phyloP scores from a whole-genome alignment of 2,888 invertebrate genomes.

The Tolmerus cingulatus region DNA sequence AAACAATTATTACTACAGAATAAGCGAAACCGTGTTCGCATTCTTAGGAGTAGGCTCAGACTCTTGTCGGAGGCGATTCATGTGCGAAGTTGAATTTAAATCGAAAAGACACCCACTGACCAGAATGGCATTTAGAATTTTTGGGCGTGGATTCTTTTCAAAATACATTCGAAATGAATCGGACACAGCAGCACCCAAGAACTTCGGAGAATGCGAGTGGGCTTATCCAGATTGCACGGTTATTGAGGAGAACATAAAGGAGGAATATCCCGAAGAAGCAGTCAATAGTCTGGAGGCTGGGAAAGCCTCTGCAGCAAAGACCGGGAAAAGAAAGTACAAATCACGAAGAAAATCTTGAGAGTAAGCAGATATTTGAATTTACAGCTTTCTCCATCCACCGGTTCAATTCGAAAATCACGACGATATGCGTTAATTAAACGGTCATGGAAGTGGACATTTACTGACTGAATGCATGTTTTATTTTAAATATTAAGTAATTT shows the following conservation, averaged over 20 bases:
- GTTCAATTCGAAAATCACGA: neutral
- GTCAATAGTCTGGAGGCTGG: neutral
- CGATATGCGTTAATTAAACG: neutral
- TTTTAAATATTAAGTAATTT: neutral
- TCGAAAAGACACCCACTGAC: constrained; percentile 60
- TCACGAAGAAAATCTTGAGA: neutral
- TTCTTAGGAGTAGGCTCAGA: constrained; percentile 60
- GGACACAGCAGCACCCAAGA: constrained; percentile 54
- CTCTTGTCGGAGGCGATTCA: constrained; percentile 65
- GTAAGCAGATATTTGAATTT: neutral
- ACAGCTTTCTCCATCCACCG: neutral
- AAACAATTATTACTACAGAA: constrained; percentile 51
- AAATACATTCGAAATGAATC: constrained; percentile 58
- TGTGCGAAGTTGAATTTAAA: constrained; percentile 66
- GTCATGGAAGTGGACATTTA: neutral
- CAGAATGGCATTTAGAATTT: constrained; percentile 59
- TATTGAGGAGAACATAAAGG: constrained; percentile 58
- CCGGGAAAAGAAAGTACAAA: constrained; percentile 54
- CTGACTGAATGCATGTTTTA: neutral
- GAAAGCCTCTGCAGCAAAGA: constrained; percentile 1
- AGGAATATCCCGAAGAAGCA: constrained; percentile 57
- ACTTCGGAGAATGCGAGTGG: constrained; percentile 58
- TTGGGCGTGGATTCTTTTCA: constrained; percentile 60
- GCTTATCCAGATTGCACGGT: constrained; percentile 59
- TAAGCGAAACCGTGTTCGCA: constrained; percentile 60